These are phyloP conservation scores for Perca flavescens DNA, from an alignment of 2,113 vertebrate species.

Conservation along the genomic window DNA sequence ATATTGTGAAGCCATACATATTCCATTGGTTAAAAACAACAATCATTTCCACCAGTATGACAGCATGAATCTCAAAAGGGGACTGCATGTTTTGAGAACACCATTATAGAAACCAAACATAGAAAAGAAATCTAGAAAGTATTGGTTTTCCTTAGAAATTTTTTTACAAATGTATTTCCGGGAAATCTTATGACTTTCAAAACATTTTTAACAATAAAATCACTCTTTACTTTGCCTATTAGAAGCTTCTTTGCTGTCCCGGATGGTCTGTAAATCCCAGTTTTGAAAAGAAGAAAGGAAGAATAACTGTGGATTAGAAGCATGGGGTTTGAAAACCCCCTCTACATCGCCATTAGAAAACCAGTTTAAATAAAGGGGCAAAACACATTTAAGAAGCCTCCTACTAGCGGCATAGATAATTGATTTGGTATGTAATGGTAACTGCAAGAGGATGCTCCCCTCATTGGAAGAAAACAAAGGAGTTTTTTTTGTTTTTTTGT, in stretches of 20 bases:
- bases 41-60: constrained; percentile 80
- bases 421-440: constrained; percentile 80
- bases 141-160: constrained; percentile 10
- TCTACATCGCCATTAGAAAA: constrained; percentile 67
- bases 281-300: constrained; percentile 81
- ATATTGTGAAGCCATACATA: constrained; percentile 85
- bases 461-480: constrained; percentile 58
- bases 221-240: constrained; percentile 57
- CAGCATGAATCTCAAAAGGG: constrained; percentile 64
- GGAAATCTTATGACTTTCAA: constrained; percentile 53
- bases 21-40: constrained; percentile 82
- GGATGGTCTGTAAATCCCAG: constrained; percentile 76
- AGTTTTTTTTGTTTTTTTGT: constrained; percentile 46
- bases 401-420: constrained; percentile 78
- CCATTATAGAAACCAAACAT: constrained; percentile 33
- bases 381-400: constrained; percentile 74
- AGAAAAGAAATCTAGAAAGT: constrained; percentile 19
- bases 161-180: constrained; percentile 26
- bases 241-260: constrained; percentile 73
- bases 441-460: constrained; percentile 55
- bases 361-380: constrained; percentile 65
- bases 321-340: constrained; percentile 58
- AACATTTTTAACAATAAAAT: constrained; percentile 67
- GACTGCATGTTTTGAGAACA: constrained; percentile 52
- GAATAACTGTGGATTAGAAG: constrained; percentile 83